These are phyloP conservation scores for Corvus moneduloides DNA, from an alignment of 2,113 vertebrate genomes.

Conservation along the genomic window DNA sequence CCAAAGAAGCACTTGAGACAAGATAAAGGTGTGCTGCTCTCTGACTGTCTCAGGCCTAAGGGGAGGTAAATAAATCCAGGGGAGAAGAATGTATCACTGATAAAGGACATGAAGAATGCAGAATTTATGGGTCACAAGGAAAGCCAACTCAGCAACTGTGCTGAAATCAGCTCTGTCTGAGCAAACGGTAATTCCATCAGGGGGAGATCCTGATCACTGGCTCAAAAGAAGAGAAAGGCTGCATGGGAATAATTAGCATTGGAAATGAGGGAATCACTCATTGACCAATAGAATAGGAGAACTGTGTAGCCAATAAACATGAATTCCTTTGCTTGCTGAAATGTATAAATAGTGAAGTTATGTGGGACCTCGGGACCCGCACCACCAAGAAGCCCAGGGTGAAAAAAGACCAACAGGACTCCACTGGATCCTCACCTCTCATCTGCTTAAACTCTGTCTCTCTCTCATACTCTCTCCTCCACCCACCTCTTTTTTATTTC, in stretches of 20 bases:
- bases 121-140: not conserved
- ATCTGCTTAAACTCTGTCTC: not conserved
- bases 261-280: not conserved
- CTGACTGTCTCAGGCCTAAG: not conserved
- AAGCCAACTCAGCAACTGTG: not conserved
- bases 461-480: not conserved
- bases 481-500: not conserved
- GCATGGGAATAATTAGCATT: not conserved
- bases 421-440: not conserved
- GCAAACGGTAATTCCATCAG: not conserved
- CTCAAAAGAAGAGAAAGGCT: not conserved
- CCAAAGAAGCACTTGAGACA: not conserved
- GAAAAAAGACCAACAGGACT: not conserved
- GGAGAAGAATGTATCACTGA: not conserved
- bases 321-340: not conserved
- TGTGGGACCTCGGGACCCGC: rapidly evolving
- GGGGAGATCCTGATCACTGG: not conserved
- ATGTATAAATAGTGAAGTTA: too few relatives aligned
- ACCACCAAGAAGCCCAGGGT: not conserved
- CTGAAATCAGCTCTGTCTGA: not conserved
- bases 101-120: not conserved
- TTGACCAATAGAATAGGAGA: not conserved
- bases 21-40: not conserved
- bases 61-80: not conserved
- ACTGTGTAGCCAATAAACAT: not conserved